Evolutionary conservation across 2,888 invertebrate species (phyloP).

Genomic region (Eupithecia tripunctaria): DNA sequence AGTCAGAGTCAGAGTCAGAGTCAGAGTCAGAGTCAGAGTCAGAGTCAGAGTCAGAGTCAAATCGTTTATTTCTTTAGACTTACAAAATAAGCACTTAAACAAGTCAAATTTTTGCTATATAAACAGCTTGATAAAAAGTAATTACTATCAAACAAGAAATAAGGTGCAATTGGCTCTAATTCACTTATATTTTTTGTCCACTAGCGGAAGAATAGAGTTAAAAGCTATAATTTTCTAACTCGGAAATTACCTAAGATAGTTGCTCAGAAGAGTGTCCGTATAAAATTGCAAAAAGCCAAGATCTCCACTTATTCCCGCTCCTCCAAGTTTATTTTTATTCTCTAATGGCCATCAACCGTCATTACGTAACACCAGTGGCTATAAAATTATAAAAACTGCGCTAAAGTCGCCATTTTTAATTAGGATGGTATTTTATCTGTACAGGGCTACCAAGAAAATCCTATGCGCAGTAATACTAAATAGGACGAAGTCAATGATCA

Average conservation of each 20-base stretch:
- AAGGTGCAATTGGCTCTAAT: no score
- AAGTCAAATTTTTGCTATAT: no score
- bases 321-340: constrained; percentile 40
- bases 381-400: constrained; percentile 44
- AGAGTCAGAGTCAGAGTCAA: no score
- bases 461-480: neutral
- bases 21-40: no score
- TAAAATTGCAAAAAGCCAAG: neutral
- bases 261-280: neutral
- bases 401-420: constrained; percentile 47
- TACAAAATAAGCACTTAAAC: no score
- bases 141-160: no score
- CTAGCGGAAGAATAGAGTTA: no score
- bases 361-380: constrained; percentile 49
- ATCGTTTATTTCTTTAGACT: no score
- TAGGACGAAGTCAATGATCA: no score
- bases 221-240: neutral
- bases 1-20: no score
- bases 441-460: neutral
- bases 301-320: constrained; percentile 31
- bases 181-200: no score
- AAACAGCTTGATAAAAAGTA: no score
- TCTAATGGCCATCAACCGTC: constrained; percentile 40
- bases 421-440: constrained; percentile 1
- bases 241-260: neutral